A percentile compares a stretch with the other conserved stretches of the same genome.
Evolutionary conservation across 2,113 vertebrate species (phyloP).

Genomic region (Dipodomys ordii): DNA sequence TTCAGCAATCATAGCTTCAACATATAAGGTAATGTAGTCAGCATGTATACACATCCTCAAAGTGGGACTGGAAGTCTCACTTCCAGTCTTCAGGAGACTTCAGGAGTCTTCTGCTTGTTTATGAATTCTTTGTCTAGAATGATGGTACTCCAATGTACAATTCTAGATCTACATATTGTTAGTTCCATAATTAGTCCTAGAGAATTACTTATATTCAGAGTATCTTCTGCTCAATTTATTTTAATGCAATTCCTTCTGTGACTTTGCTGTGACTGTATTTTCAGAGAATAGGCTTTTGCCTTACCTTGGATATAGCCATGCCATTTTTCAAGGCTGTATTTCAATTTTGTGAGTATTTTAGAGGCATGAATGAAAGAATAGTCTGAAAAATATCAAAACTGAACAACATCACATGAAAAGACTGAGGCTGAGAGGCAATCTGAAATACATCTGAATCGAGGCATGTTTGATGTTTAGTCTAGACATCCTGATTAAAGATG

Average conservation of each 20-base stretch:
- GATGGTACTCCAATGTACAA: neutral
- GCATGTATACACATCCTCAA: neutral
- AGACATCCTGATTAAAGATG: constrained; percentile 76
- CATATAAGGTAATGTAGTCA: neutral
- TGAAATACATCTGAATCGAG: constrained; percentile 55
- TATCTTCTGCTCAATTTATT: neutral
- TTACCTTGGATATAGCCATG: neutral
- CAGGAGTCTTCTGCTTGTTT: neutral
- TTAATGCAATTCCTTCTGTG: neutral
- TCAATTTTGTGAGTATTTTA: neutral
- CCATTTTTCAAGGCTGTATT: neutral
- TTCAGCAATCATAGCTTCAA: neutral
- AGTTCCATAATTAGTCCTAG: neutral
- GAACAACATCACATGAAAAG: neutral
- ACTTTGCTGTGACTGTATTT: neutral
- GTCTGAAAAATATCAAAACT: constrained; percentile 63
- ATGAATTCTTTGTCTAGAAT: neutral
- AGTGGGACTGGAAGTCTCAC: neutral
- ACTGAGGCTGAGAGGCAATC: constrained; percentile 35
- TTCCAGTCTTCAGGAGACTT: no score
- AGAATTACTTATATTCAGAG: neutral
- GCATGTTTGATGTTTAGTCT: constrained; percentile 73
- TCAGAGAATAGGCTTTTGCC: neutral
- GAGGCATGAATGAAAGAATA: constrained; percentile 39
- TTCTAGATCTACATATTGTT: neutral